These are phyloP conservation scores for Bombus superbus DNA, from an alignment of 1,140 invertebrate genomes.

Conservation along the genomic window DNA sequence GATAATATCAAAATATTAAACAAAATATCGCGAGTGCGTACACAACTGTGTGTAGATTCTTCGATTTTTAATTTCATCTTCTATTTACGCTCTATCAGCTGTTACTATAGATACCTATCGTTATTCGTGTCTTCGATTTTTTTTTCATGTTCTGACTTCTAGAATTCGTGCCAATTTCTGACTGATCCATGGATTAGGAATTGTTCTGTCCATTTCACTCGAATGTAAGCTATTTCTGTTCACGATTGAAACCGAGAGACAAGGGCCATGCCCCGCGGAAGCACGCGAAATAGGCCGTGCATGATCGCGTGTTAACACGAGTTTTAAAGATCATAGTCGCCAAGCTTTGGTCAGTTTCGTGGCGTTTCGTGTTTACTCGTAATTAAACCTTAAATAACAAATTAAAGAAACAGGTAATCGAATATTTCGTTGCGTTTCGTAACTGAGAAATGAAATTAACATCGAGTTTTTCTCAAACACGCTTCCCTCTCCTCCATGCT, in stretches of 20 bases:
- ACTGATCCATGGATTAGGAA: not conserved
- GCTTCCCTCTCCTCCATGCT: no score
- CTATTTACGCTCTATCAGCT: no score
- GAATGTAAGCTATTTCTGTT: constrained; percentile 8
- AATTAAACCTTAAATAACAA: not conserved
- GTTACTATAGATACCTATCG: no score
- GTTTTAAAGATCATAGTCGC: constrained; percentile 21
- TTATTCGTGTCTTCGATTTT: not conserved
- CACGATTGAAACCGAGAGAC: not conserved
- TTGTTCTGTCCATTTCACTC: not conserved
- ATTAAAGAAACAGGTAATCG: not conserved
- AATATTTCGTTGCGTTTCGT: not conserved
- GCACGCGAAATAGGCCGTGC: constrained; percentile 35
- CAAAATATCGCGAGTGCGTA: no score
- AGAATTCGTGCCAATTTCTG: not conserved
- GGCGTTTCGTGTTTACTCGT: not conserved
- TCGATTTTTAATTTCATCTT: no score
- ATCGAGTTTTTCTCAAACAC: not conserved
- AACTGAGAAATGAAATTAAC: not conserved
- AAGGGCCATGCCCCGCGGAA: constrained; percentile 23
- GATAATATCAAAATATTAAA: not conserved
- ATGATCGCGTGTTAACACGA: constrained; percentile 30
- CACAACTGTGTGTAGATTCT: no score
- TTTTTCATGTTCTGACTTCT: not conserved
- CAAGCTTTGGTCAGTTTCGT: not conserved